phyloP scores from a whole-genome alignment of 2,888 invertebrate genomes.

The Blera fallax region DNA sequence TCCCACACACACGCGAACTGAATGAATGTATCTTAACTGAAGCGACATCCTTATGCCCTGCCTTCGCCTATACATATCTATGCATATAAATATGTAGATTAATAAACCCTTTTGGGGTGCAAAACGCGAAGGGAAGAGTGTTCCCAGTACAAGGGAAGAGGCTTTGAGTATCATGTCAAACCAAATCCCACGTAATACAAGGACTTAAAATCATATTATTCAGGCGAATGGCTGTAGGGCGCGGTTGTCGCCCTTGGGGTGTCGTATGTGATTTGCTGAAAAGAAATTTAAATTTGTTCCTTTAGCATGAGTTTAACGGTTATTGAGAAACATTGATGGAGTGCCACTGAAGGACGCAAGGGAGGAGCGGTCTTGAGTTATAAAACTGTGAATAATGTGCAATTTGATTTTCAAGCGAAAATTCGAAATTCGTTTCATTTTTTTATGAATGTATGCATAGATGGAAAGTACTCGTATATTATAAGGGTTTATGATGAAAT shows the following conservation, averaged over 20 bases:
- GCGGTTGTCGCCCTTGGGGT: slow-evolving; percentile 13
- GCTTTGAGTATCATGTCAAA: slow-evolving; percentile 52
- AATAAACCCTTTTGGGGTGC: slow-evolving; percentile 12
- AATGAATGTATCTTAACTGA: slow-evolving; percentile 27
- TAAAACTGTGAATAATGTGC: slow-evolving; percentile 24
- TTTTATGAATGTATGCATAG: not conserved
- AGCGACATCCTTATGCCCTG: slow-evolving; percentile 41
- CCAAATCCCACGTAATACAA: slow-evolving; percentile 50
- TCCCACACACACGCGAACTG: not conserved
- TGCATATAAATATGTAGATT: not conserved
- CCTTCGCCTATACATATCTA: not conserved
- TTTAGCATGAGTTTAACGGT: slow-evolving; percentile 30
- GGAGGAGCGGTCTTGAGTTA: not conserved
- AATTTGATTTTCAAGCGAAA: not conserved
- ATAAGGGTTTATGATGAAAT: not conserved
- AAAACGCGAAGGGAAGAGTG: not conserved
- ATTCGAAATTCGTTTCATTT: not conserved
- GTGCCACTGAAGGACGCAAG: not conserved
- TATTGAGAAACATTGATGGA: slow-evolving; percentile 30
- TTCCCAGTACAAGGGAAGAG: not conserved
- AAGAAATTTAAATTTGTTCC: slow-evolving; percentile 38
- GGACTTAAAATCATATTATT: slow-evolving; percentile 58
- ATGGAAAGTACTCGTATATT: not conserved
- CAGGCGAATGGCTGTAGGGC: slow-evolving; percentile 28
- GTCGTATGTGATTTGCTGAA: not conserved